Conservation (phyloP, 2,797 vertebrate species). For the Odontamblyopus lacepedii region DNA sequence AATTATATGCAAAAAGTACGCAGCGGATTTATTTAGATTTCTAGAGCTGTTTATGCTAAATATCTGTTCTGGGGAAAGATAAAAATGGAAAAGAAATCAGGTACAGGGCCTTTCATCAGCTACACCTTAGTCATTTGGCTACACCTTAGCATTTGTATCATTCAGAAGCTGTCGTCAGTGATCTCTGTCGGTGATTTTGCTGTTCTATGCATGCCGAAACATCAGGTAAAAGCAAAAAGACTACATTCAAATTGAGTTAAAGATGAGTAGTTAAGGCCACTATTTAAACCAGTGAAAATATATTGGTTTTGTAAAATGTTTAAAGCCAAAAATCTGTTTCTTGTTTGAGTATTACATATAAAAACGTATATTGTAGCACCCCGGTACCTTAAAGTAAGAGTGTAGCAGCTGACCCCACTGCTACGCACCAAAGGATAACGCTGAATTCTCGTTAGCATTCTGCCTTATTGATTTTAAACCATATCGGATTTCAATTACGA, state of each 20-base stretch:
- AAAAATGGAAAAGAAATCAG: too few species aligned
- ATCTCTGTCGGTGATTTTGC: background rate
- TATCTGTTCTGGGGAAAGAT: too few species aligned
- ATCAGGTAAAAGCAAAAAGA: background rate
- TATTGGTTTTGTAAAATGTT: background rate
- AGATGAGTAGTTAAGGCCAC: too few species aligned
- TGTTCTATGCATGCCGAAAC: background rate
- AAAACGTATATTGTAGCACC: slow-evolving; percentile 1
- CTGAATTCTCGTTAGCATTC: background rate
- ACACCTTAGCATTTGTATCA: slow-evolving; percentile 5
- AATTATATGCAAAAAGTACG: too few species aligned
- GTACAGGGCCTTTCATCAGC: too few species aligned
- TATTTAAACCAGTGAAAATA: background rate
- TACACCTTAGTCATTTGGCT: background rate
- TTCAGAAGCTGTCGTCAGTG: background rate
- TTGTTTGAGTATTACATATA: background rate
- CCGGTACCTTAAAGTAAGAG: slow-evolving; percentile 1
- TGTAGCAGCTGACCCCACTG: background rate
- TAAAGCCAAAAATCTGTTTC: background rate
- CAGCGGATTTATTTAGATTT: too few species aligned
- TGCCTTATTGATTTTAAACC: slow-evolving; percentile 7
- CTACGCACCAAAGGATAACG: background rate
- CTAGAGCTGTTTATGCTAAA: too few species aligned
- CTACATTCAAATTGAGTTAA: background rate
- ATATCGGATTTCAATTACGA: background rate